Evolutionary conservation across 2,797 vertebrate genomes (phyloP).

Genomic region (Bradypus variegatus): DNA sequence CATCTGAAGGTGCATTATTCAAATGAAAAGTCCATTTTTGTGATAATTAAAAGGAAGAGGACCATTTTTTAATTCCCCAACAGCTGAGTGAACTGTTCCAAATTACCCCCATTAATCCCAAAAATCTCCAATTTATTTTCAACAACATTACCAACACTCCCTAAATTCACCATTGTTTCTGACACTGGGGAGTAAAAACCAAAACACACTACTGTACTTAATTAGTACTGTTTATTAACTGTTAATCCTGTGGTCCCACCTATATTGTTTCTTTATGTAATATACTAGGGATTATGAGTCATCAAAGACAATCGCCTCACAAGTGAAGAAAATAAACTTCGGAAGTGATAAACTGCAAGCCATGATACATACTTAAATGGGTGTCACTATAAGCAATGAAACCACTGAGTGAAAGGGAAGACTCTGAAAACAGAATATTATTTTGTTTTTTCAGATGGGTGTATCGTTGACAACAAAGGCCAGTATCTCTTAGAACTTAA

Average conservation of each 20-base stretch:
- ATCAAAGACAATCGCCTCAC: background rate
- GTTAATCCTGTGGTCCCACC: background rate
- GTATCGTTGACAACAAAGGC: background rate
- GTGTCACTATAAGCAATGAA: background rate
- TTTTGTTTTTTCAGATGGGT: background rate
- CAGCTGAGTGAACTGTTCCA: background rate
- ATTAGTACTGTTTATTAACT: background rate
- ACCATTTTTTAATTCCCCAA: background rate
- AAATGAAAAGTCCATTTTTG: background rate
- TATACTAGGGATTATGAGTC: background rate
- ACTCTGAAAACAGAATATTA: background rate
- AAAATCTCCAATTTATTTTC: background rate
- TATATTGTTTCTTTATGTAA: background rate
- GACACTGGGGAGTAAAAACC: background rate
- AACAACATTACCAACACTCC: background rate
- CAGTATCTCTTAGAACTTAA: background rate
- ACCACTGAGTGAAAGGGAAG: background rate
- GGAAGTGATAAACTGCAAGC: background rate
- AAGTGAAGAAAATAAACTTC: background rate
- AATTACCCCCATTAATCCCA: background rate
- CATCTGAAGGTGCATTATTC: background rate
- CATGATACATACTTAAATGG: background rate
- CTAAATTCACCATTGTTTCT: background rate
- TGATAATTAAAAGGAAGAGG: background rate
- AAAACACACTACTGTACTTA: background rate